Conservation (phyloP, 2,888 invertebrate genomes). For the Osmoderma eremita region DNA sequence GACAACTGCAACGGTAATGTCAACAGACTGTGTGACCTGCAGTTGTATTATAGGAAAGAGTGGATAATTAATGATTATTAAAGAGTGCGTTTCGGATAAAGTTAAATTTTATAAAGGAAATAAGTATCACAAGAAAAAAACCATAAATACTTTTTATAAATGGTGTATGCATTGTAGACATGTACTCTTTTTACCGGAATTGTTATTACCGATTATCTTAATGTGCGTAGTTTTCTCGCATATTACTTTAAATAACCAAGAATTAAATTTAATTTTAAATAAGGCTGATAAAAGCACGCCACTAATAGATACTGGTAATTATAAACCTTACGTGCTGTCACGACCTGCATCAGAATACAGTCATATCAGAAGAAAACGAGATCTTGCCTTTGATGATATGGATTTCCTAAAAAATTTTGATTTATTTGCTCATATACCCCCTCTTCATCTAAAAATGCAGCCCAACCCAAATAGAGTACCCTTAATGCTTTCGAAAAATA, state of each 20-base stretch:
- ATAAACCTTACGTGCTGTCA: conserved; percentile 11
- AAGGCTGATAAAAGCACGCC: neutral
- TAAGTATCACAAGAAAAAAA: conserved; percentile 21
- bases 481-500: neutral
- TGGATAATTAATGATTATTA: conserved; percentile 24
- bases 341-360: conserved; percentile 2
- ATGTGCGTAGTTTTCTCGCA: conserved; percentile 19
- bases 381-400: conserved; percentile 28
- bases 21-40: too few relatives aligned
- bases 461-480: neutral
- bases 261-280: conserved; percentile 7
- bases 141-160: conserved; percentile 19
- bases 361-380: conserved; percentile 19
- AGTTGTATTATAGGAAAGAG: too few relatives aligned
- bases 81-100: conserved; percentile 11
- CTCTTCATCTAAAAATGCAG: neutral
- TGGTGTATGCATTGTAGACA: conserved; percentile 13
- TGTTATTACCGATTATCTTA: conserved; percentile 21
- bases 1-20: too few relatives aligned
- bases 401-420: conserved; percentile 32
- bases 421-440: neutral
- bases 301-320: neutral
- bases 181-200: conserved; percentile 22
- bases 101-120: conserved; percentile 1
- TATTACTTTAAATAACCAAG: conserved; percentile 16